Evolutionary conservation across 2,888 invertebrate species (phyloP), one percentile per base, ranked within the genome.

Genomic region (Dorcus parallelipipedus): DNA sequence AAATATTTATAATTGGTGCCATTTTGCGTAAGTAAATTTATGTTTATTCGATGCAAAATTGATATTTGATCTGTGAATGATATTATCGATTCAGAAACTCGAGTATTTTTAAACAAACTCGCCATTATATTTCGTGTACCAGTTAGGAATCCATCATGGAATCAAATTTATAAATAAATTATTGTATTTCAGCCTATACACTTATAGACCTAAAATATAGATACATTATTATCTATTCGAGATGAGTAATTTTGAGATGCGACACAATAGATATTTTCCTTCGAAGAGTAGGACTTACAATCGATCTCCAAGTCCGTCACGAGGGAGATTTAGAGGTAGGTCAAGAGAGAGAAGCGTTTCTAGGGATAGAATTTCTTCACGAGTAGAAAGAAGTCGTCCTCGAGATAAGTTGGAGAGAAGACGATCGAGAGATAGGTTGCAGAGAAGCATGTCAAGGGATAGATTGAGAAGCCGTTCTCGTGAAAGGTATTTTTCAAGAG

Each of bases 271-370:
- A 45, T 9, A 45, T 9, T 45, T 45, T 45, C 17, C 17, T 9
- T 10, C 45, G 2, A 45, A 23, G 45, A 45, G 2, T 4, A 3
- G 26, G 6, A 7, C 26, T 33, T 33, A 33, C 7, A 33, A 33
- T 33, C 26, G 26, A 33, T 33, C 26, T 33, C 26, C 26, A 4
- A 20, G 20, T 3, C 14, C 45, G 17, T 10, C 20, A 38, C 17
- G 54, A 9, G 47, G 42, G 7, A 20, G 54, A 38, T 54, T 54
- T 38, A 23, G 48, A 38, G 54, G 45, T 38, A 33, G 54, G n/a
- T 54, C 54, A 33, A 45, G 54, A 45, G 54, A 54, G 47, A 43
- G 45, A 8, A 54, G 54, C 38, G 3, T 47, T 10, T 45, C 54
- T 33, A 33, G 54, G 14, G 54, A 54, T 8, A 54, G 54, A 39